Base-by-base conservation (phyloP, 2,797 vertebrate genomes). In the Neosilurus mollespiculum region DNA sequence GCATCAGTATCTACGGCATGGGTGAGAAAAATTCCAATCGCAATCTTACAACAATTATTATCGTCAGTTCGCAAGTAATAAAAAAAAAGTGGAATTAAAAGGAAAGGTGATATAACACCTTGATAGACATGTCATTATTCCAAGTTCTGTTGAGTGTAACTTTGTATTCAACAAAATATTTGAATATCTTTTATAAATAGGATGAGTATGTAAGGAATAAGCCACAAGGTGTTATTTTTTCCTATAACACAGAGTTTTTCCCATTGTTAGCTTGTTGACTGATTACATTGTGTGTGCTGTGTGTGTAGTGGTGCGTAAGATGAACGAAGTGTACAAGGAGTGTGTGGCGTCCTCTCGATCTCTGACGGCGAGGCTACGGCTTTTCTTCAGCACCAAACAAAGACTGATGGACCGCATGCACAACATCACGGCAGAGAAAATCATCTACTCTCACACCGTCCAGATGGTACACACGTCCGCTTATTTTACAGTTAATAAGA, bases 331-430 rank as follows among this genome's bases (percentile, higher is more conserved):
- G 67, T 99, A 99, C 87, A 99, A 99, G 92, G 94, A 91, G 85
- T 97, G 98, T 0, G 97, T 99, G 16, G 94, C 93, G 0, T 94
- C 92, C 86, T 99, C 97, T 87, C 97, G 96, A 87, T 93, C 95
- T 89, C 96, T 99, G 90, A 98, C 93, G 85, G 75, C 93, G 84
- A 95, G 94, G 54, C 95, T 99, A 72, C 96, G 97, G 92, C 93
- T 94, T 69, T 99, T 99, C 94, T 94, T 99, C 86, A 85, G 96
- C 82, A 96, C 97, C 92, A 99, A 99, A 87, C 98, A 99, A 93
- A 96, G 95, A 82, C 96, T 99, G 54, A 98, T 99, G 93, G 97
- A 98, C 88, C 94, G 95, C 49, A 96, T 99, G 89, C 96, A 94
- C 89, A 96, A 96, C 85, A 96, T 98, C 88, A 96, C 96, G 0